A percentile compares a stretch with the other conserved stretches of the same genome.
These are phyloP conservation scores for Ctenoplectra terminalis DNA, from an alignment of 1,140 invertebrate species.

Conservation along the genomic window DNA sequence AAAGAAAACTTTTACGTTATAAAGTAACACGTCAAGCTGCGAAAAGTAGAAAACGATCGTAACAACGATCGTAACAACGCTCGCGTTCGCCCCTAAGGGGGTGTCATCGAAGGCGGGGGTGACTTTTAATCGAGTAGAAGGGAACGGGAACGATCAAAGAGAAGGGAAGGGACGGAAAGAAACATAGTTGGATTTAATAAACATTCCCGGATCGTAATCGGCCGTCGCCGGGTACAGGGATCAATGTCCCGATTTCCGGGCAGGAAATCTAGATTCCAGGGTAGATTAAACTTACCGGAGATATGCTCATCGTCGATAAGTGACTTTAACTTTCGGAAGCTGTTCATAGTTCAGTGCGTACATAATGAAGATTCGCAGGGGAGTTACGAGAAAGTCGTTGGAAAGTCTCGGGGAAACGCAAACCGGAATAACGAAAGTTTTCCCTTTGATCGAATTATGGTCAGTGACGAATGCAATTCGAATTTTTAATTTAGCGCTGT, in stretches of 20 bases:
- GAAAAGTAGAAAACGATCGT: neutral
- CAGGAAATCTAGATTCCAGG: slow-evolving; percentile 64
- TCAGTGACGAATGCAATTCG: slow-evolving; percentile 13
- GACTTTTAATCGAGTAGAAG: slow-evolving; percentile 45
- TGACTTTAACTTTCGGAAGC: slow-evolving; percentile 68
- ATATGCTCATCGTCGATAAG: slow-evolving; percentile 68
- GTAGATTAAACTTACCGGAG: slow-evolving; percentile 66
- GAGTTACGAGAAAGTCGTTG: slow-evolving; percentile 59
- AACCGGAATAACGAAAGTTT: slow-evolving; percentile 62
- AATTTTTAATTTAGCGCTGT: slow-evolving; percentile 7
- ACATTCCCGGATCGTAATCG: slow-evolving; percentile 68
- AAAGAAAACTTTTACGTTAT: neutral
- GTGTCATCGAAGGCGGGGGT: neutral
- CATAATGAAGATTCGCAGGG: slow-evolving; percentile 65
- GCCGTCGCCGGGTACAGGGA: slow-evolving; percentile 55
- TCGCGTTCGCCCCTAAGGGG: neutral
- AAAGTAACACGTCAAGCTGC: neutral
- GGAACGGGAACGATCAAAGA: slow-evolving; percentile 10
- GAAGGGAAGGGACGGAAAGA: slow-evolving; percentile 41
- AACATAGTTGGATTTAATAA: slow-evolving; percentile 69
- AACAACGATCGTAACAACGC: neutral
- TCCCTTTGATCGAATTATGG: slow-evolving; percentile 34
- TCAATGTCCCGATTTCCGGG: slow-evolving; percentile 60
- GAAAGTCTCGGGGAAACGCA: slow-evolving; percentile 50
- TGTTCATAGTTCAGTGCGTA: slow-evolving; percentile 69